Percentiles rank a stretch among this genome's conserved stretches.
Conservation (phyloP, 2,113 vertebrate genomes). For the Orientallactaga bullata region DNA sequence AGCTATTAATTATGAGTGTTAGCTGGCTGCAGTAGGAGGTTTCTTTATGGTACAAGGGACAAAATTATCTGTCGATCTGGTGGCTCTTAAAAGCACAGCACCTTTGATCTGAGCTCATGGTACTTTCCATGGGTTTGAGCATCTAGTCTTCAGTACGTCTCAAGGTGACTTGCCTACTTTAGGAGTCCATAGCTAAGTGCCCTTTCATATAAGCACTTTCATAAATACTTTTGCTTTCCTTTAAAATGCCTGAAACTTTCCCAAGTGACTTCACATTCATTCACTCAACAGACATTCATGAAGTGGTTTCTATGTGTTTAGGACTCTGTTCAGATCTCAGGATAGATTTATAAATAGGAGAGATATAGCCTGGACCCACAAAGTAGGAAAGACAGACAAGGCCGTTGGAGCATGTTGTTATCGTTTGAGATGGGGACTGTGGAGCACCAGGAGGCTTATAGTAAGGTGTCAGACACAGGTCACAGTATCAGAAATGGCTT, state of each 20-base stretch:
- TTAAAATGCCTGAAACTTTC: slow-evolving; percentile 21
- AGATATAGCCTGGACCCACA: background rate
- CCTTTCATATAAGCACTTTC: background rate
- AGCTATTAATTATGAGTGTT: slow-evolving; percentile 76
- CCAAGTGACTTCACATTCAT: background rate
- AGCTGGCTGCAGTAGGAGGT: slow-evolving; percentile 20
- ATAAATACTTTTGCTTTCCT: slow-evolving; percentile 22
- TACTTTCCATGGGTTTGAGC: background rate
- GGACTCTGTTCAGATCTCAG: background rate
- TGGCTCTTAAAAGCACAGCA: background rate
- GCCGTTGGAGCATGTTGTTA: background rate
- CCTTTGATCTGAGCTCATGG: background rate
- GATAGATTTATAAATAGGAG: background rate
- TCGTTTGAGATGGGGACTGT: too few species aligned
- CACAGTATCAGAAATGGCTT: background rate
- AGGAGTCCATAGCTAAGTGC: background rate
- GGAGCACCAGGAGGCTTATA: background rate
- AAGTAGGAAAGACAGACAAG: background rate
- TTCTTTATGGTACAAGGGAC: slow-evolving; percentile 43
- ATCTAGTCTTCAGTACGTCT: background rate
- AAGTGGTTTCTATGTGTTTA: background rate
- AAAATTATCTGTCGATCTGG: slow-evolving; percentile 48
- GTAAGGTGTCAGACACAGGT: background rate
- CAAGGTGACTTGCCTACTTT: background rate
- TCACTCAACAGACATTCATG: background rate